Evolutionary conservation across 2,888 invertebrate species (phyloP).

Genomic region (Apomyelois bistriatella): DNA sequence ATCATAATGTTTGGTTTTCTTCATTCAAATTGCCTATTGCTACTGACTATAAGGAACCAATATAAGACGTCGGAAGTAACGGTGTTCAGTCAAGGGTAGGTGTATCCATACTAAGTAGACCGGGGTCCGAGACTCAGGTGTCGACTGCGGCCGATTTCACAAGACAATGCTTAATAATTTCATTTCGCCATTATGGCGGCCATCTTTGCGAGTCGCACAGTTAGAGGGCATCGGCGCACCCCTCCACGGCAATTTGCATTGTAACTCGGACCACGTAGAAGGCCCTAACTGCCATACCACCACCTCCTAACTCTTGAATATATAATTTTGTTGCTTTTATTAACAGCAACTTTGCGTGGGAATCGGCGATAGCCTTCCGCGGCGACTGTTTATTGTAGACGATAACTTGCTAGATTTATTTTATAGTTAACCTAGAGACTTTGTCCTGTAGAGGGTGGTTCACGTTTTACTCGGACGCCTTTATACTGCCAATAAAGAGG

Average conservation of each 20-base stretch:
- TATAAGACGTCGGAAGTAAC: no score
- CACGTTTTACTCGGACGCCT: conserved; percentile 49
- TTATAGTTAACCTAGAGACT: conserved; percentile 68
- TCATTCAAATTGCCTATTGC: no score
- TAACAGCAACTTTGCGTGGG: conserved; percentile 79
- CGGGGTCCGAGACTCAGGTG: conserved; percentile 69
- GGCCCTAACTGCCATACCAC: conserved; percentile 73
- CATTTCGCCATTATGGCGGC: conserved; percentile 79
- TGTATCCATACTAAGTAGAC: conserved; percentile 56
- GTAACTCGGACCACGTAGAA: conserved; percentile 79
- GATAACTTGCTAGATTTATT: conserved; percentile 78
- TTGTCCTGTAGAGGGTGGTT: conserved; percentile 57
- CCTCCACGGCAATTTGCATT: conserved; percentile 78
- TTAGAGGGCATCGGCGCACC: conserved; percentile 77
- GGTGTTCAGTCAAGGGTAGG: conserved; percentile 30
- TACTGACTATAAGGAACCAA: no score
- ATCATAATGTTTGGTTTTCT: no score
- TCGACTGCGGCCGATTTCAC: conserved; percentile 79
- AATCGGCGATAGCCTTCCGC: conserved; percentile 76
- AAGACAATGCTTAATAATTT: conserved; percentile 81
- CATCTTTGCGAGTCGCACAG: conserved; percentile 78
- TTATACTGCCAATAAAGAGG: conserved; percentile 73
- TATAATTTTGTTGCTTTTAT: conserved; percentile 80
- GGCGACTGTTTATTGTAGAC: conserved; percentile 73
- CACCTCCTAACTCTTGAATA: conserved; percentile 79